Evolutionary conservation across 2,113 vertebrate species (phyloP), one percentile per base, ranked within the genome.

Genomic region (Nothocercus julius): DNA sequence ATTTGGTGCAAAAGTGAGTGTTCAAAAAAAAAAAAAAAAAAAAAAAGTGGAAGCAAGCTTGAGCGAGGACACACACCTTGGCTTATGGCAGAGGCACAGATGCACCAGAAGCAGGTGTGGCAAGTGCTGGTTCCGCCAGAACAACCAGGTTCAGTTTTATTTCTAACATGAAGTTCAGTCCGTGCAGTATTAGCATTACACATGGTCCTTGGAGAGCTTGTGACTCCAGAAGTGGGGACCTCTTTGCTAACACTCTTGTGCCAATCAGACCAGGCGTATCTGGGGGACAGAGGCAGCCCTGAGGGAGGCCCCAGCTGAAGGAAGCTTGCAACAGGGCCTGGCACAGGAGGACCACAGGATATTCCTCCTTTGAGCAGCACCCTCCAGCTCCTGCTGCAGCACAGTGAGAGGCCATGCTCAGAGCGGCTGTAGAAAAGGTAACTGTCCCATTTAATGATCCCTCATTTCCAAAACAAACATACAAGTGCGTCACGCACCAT

Each of bases 391-490:
- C 77, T 15, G 0, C 2, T 0, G 88, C 72, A 89, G 93, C 88
- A 42, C 34, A 95, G 90, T 69, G 78, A 95, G 82, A 95, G 27
- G 72, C 81, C 91, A 95, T 68, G 53, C 83, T n/a, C 12, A 0
- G 74, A 15, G 0, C 13, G 87, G 90, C 84, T 85, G 87, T 97
- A 96, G 82, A 97, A 97, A 97, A 97, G 82, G 90, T 58, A 87
- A 56, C 15, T 32, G 83, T 95, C 93, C 94, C 80, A 11, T 97
- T 97, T 97, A 97, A 97, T 97, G 87, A 80, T n/a, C 86, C 85
- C 27, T 95, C 1, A 9, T 73, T 79, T 86, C 92, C 24, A 9
- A 90, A 87, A 94, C 67, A 93, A 93, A 76, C 25, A 64, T 61
- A 53, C 73, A 42, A 34, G 3, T 53, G 38, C 22, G 9, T 66